Evolutionary conservation across 2,113 vertebrate species (phyloP).

Genomic region (Tympanuchus pallidicinctus): DNA sequence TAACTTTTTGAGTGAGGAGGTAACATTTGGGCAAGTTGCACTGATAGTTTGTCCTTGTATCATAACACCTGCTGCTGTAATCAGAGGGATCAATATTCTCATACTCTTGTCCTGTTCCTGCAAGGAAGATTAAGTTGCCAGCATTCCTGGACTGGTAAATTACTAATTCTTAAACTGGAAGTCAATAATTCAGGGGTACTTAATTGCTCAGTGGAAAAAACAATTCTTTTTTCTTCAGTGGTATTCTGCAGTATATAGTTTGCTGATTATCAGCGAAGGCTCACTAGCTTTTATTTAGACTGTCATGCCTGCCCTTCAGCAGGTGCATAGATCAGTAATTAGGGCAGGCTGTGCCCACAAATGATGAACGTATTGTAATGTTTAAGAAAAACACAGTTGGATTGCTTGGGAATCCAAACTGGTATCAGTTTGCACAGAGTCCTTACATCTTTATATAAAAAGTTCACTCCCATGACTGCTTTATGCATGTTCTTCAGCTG

Average conservation of each 20-base stretch:
- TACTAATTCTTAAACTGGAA: neutral
- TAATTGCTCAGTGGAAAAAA: neutral
- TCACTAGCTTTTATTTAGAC: neutral
- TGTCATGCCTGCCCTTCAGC: neutral
- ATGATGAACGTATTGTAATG: too few species aligned
- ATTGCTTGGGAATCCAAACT: neutral
- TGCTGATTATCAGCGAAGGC: neutral
- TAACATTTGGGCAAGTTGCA: neutral
- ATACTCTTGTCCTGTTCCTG: neutral
- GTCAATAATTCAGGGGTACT: neutral
- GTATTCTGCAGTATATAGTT: neutral
- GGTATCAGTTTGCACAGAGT: neutral
- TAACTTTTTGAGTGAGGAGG: rapidly evolving
- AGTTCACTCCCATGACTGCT: neutral
- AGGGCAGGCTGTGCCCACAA: neutral
- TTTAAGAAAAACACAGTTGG: neutral
- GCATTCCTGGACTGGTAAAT: neutral
- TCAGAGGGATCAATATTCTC: neutral
- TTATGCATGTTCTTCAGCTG: neutral
- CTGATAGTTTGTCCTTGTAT: neutral
- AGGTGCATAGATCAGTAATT: neutral
- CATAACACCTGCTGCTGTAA: neutral
- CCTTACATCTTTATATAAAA: neutral
- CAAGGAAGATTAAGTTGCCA: neutral
- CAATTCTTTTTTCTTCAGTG: neutral